Evolutionary conservation across 2,113 vertebrate genomes (phyloP).

Genomic region (Spea multiplicata): DNA sequence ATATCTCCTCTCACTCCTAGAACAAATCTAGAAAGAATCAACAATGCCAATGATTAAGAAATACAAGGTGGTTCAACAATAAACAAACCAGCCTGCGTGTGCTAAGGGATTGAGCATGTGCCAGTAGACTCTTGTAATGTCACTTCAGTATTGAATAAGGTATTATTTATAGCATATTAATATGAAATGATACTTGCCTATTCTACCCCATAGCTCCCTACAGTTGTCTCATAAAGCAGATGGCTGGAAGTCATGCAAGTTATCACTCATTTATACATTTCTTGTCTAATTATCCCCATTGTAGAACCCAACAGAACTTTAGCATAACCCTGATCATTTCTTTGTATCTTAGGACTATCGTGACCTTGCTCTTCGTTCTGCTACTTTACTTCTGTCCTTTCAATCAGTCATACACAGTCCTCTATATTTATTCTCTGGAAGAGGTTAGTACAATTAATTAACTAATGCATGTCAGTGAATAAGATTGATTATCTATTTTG

Average conservation of each 20-base stretch:
- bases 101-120: neutral
- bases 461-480: neutral
- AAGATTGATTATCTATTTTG: neutral
- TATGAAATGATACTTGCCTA: neutral
- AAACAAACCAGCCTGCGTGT: too few relatives aligned
- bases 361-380: neutral
- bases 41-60: too few relatives aligned
- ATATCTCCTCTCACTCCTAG: too few relatives aligned
- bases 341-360: neutral
- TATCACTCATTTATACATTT: neutral
- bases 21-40: too few relatives aligned
- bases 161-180: too few relatives aligned
- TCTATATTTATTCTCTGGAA: neutral
- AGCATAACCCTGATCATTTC: neutral
- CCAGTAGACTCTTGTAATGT: too few relatives aligned
- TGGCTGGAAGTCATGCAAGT: neutral
- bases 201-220: neutral
- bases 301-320: neutral
- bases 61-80: too few relatives aligned
- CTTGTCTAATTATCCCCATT: neutral
- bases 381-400: neutral
- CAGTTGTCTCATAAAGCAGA: neutral
- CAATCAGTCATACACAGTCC: neutral
- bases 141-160: too few relatives aligned
- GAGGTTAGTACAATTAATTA: neutral